A percentile compares a stretch with the other conserved stretches of the same genome.
Evolutionary conservation across 2,888 invertebrate species (phyloP).

Genomic region (Mellilla xanthometata): DNA sequence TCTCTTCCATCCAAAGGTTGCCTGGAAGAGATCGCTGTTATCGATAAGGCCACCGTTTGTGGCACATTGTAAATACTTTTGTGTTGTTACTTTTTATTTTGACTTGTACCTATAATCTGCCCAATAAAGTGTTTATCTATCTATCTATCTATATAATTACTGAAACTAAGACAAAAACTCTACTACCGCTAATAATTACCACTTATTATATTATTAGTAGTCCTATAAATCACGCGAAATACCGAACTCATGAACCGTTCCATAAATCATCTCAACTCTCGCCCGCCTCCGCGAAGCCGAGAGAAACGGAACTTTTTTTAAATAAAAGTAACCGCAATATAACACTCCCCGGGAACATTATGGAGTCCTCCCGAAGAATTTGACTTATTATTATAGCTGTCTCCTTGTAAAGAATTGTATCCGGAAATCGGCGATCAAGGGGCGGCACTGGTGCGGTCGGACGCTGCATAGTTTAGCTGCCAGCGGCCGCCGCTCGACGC

Average conservation of each 20-base stretch:
- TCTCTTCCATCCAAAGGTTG: too few relatives aligned
- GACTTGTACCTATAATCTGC: too few relatives aligned
- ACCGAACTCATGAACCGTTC: conserved; percentile 8
- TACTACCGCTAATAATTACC: too few relatives aligned
- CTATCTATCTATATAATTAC: too few relatives aligned
- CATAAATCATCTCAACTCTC: conserved; percentile 6
- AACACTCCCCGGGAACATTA: conserved; percentile 17
- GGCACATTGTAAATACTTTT: too few relatives aligned
- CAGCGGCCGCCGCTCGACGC: too few relatives aligned
- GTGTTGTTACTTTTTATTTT: too few relatives aligned
- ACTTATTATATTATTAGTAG: background rate
- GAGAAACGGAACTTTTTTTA: conserved; percentile 11
- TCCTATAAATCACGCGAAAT: conserved; percentile 8
- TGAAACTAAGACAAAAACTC: too few relatives aligned
- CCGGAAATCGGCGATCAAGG: conserved; percentile 32
- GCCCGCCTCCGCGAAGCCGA: conserved; percentile 1
- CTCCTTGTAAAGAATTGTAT: conserved; percentile 29
- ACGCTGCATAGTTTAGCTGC: background rate
- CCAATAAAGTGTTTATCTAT: too few relatives aligned
- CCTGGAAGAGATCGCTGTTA: too few relatives aligned
- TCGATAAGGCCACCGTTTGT: too few relatives aligned
- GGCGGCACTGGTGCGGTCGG: conserved; percentile 22
- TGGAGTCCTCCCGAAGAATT: conserved; percentile 15
- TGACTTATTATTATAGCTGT: conserved; percentile 29
- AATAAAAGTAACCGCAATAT: conserved; percentile 17